phyloP scores from a whole-genome alignment of 2,113 vertebrate species.

The Ploceus nigricollis region DNA sequence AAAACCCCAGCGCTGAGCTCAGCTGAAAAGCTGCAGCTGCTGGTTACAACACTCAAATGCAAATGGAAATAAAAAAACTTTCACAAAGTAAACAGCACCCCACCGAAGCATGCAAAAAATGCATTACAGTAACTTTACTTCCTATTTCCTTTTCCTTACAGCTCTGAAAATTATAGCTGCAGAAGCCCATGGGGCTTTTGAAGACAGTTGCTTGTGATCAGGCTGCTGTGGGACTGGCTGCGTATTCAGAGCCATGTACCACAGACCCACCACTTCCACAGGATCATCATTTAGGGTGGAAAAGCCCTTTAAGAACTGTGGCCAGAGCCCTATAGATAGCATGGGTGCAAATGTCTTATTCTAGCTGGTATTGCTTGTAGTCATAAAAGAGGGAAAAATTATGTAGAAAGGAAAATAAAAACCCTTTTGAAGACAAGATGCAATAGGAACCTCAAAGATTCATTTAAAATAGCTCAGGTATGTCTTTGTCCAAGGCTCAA shows the following conservation, averaged over 20 bases:
- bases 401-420: neutral
- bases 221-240: neutral
- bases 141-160: slow-evolving; percentile 10
- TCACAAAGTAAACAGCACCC: neutral
- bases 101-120: neutral
- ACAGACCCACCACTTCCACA: rapidly evolving
- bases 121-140: neutral
- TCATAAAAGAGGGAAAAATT: no score
- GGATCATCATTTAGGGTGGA: neutral
- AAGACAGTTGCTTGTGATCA: rapidly evolving
- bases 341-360: neutral
- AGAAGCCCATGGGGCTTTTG: neutral
- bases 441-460: neutral
- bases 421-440: neutral
- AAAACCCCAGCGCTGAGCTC: neutral
- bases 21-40: neutral
- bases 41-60: neutral
- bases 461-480: neutral
- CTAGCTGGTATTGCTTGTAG: neutral
- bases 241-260: neutral
- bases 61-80: neutral
- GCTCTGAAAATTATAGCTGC: neutral
- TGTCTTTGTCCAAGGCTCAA: neutral
- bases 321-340: neutral
- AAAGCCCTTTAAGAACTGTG: neutral